Base-by-base conservation (phyloP, 2,888 invertebrate genomes). In the Limnephilus lunatus region DNA sequence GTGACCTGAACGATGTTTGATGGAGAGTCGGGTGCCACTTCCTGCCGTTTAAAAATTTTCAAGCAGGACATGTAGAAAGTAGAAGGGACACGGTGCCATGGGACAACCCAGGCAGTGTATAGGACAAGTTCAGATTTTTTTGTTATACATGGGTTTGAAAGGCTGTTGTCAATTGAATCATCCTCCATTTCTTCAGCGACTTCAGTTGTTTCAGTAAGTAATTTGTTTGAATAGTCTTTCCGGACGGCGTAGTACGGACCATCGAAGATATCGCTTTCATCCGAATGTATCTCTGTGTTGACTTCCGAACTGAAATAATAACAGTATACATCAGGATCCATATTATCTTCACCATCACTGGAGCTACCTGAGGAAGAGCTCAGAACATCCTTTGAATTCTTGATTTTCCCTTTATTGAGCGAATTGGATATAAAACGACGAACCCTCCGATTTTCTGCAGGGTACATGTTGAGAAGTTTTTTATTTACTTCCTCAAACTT, bases 211-310 rank as follows among this genome's bases (percentile, higher is more conserved):
- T 44, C 32, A 30, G 15, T 82, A 2, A 14, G 2, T 7, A 82
- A 53, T 68, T 83, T 83, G 14, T 14, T 53, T 83, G 19, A 32
- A 68, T 53, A 92, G 85, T 90, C 90, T 35, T 83, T 91, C 44
- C 90, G 48, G 12, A 91, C n/a, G 14, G 92, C 90, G 89, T 92
- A 92, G 80, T 88, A 92, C 1, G 92, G 92, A 39, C 92, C 92
- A 31, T 90, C 81, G 80, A 48, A 91, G 25, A 92, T 90, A 12
- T n/a, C 53, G 82, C 92, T 92, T n/a, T 92, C 92, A 25, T 92
- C 91, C 14, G 91, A 90, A 31, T 89, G 14, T 15, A 92, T n/a
- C 0, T 90, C 91, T 12, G 92, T 91, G 31, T 85, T 81, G 11
- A 80, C 11, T 85, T 90, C 39, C 11, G 92, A 90, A 5, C 90